Evolutionary conservation across 1,140 invertebrate genomes (phyloP).

Genomic region (Euura saliciscinereae): DNA sequence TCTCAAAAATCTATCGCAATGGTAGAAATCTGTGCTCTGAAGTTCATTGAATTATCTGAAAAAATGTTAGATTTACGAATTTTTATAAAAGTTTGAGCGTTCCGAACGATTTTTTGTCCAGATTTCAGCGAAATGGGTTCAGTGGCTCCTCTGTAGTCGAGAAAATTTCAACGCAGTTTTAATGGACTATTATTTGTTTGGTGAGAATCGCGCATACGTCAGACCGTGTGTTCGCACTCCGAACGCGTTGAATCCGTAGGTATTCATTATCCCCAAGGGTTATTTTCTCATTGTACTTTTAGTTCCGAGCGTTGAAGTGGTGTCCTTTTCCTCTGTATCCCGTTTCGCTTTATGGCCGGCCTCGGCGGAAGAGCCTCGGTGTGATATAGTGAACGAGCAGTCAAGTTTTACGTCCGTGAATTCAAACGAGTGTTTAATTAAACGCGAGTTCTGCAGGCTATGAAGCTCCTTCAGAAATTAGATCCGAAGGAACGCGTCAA

Average conservation of each 20-base stretch:
- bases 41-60: not conserved
- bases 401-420: not conserved
- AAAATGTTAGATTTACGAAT: not conserved
- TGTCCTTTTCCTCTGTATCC: not conserved
- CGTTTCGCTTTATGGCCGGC: not conserved
- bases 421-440: conserved; percentile 6
- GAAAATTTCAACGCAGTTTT: too few species aligned
- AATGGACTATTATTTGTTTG: too few species aligned
- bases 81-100: not conserved
- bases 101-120: not conserved
- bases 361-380: not conserved
- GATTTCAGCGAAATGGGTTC: not conserved
- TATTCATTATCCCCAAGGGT: not conserved
- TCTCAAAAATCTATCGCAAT: not conserved
- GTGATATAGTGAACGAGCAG: not conserved
- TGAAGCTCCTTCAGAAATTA: not conserved
- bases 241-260: not conserved
- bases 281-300: not conserved
- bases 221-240: not conserved
- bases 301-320: not conserved
- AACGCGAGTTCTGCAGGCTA: not conserved
- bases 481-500: not conserved
- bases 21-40: not conserved
- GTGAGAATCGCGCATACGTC: too few species aligned
- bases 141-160: not conserved